Evolutionary conservation across 2,113 vertebrate species (phyloP).

Genomic region (Perca flavescens): DNA sequence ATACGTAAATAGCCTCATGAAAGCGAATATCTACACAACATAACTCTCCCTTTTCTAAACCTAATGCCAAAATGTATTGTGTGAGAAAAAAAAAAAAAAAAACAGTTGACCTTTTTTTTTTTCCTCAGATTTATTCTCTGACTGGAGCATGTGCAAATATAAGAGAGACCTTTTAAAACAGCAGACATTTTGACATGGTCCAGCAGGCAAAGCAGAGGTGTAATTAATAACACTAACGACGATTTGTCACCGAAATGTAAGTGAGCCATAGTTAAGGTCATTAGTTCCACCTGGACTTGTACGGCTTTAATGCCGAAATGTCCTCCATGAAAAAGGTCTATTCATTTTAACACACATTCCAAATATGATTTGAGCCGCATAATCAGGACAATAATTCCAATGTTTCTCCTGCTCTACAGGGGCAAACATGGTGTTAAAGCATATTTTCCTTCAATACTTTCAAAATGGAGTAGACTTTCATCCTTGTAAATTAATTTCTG

Average conservation of each 20-base stretch:
- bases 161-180: constrained; percentile 10
- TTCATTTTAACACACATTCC: constrained; percentile 13
- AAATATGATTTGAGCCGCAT: constrained; percentile 15
- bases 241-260: neutral
- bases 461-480: constrained; percentile 15
- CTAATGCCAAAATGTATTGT: constrained; percentile 63
- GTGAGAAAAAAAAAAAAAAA: neutral
- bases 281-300: neutral
- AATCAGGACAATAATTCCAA: constrained; percentile 19
- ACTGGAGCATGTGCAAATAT: constrained; percentile 49
- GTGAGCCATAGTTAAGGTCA: neutral
- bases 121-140: constrained; percentile 16
- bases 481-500: neutral
- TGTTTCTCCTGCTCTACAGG: constrained; percentile 71
- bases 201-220: constrained; percentile 7
- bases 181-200: neutral
- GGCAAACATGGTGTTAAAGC: constrained; percentile 38
- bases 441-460: constrained; percentile 8
- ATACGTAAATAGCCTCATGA: constrained; percentile 43
- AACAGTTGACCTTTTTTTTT: neutral
- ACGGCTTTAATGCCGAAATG: neutral
- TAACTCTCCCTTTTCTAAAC: constrained; percentile 76
- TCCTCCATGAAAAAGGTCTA: neutral
- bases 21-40: constrained; percentile 42
- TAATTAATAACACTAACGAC: neutral